phyloP scores from a whole-genome alignment of 2,113 vertebrate genomes.

The Isurus oxyrinchus region DNA sequence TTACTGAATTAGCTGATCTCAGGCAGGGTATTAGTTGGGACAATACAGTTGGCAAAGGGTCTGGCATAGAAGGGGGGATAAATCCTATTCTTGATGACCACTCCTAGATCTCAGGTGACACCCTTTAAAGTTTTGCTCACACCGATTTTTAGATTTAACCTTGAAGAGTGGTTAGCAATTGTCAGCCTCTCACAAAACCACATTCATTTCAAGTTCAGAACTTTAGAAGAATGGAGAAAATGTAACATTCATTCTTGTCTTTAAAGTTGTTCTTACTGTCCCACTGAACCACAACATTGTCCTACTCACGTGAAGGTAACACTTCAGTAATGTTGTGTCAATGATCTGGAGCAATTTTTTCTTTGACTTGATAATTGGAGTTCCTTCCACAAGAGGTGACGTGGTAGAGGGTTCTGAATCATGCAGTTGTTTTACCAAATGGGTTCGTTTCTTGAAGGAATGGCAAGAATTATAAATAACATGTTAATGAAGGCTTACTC shows the following conservation, averaged over 20 bases:
- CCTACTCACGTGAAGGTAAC: constrained; percentile 84
- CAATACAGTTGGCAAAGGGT: no score
- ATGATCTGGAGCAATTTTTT: constrained; percentile 96
- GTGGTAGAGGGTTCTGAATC: constrained; percentile 88
- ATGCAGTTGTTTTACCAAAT: constrained; percentile 89
- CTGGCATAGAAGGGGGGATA: no score
- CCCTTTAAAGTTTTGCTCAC: no score
- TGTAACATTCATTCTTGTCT: background rate
- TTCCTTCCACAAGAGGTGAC: constrained; percentile 91
- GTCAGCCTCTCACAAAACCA: background rate
- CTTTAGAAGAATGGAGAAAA: background rate
- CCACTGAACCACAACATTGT: background rate
- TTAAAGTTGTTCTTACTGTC: background rate
- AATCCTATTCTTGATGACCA: no score
- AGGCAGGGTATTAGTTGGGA: no score
- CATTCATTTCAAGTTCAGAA: background rate
- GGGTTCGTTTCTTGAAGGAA: constrained; percentile 78
- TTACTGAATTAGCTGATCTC: no score
- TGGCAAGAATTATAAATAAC: background rate
- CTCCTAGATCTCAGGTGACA: no score
- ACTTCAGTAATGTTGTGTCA: constrained; percentile 91
- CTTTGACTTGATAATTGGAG: constrained; percentile 92
- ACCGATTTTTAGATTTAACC: background rate
- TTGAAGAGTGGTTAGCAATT: background rate
- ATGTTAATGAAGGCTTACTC: background rate